Evolutionary conservation across 2,113 vertebrate genomes (phyloP), one percentile per base, ranked within the genome.

Genomic region (Syrrhaptes paradoxus): DNA sequence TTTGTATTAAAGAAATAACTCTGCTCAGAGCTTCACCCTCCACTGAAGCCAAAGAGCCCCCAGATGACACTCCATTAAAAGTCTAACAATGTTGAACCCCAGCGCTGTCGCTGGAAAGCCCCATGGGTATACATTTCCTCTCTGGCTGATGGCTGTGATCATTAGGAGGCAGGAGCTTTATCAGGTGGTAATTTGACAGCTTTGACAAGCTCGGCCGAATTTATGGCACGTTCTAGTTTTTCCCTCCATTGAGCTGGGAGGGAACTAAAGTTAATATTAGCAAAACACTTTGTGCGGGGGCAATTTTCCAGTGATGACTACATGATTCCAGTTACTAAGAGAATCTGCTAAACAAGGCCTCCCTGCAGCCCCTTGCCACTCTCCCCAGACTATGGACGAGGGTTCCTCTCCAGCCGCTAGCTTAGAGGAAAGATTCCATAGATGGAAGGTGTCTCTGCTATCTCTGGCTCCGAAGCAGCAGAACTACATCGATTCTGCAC

Each of bases 211-310:
- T 87, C 2, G 1, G 78, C 25, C 29, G 85, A 87, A 95, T 96
- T 96, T 85, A 94, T 88, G 94, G 75, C 81, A 90, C 88, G 91
- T 89, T 91, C 87, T 72, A 82, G 86, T 85, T 96, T 97, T 95
- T 92, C 87, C 80, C 73, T 95, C 93, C 84, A 86, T 74, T 82
- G 94, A 92, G 87, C 92, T 89, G 91, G 65, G 72, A 85, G 85
- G 89, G 95, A 94, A 87, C 89, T 87, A 55, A 96, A 97, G 96
- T 96, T 97, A 96, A 94, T 89, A 96, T 93, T 90, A 94, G 87
- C 83, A 90, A 96, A 93, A 93, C 68, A 59, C 41, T 74, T 55
- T 22, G 26, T 2, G 25, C 20, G 19, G 21, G 78, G 75, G 55
- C 68, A 82, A 65, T 94, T 84, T 95, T 74, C 91, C 85, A 77